Conservation (phyloP, 2,113 vertebrate species). For the Hyperoodon ampullatus region DNA sequence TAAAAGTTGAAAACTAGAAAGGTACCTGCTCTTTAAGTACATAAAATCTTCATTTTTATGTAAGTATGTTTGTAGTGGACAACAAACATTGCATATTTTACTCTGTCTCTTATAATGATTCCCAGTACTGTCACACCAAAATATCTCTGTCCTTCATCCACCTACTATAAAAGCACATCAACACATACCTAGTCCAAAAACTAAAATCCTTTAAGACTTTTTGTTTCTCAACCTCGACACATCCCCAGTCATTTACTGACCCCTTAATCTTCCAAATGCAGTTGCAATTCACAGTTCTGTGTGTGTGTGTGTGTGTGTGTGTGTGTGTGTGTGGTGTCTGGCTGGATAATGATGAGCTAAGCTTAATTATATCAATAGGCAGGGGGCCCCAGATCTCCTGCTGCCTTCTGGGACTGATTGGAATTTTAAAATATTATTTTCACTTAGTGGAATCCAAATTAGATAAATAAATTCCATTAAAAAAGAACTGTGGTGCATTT, state of each 20-base stretch:
- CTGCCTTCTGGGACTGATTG: conserved; percentile 63
- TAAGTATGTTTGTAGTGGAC: background rate
- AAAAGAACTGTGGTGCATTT: background rate
- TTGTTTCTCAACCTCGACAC: background rate
- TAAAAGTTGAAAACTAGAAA: background rate
- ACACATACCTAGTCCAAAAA: background rate
- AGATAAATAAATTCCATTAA: conserved; percentile 65
- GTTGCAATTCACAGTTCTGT: background rate
- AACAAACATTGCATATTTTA: background rate
- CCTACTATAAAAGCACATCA: background rate
- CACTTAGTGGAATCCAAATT: conserved; percentile 60
- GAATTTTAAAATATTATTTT: conserved; percentile 78
- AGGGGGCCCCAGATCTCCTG: conserved; percentile 52
- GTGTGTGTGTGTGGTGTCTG: conserved; percentile 5
- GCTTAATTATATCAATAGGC: conserved; percentile 76
- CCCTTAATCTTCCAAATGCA: conserved; percentile 16
- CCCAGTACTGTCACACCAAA: conserved; percentile 30
- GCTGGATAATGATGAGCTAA: conserved; percentile 66
- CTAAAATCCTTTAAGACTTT: background rate
- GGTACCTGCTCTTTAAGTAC: background rate
- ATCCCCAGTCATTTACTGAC: conserved; percentile 1
- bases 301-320: background rate
- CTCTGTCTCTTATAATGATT: background rate
- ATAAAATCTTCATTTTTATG: background rate
- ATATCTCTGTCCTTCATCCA: background rate